These are phyloP conservation scores for Phylloscopus trochiloides DNA, from an alignment of 2,113 vertebrate species.

Conservation along the genomic window DNA sequence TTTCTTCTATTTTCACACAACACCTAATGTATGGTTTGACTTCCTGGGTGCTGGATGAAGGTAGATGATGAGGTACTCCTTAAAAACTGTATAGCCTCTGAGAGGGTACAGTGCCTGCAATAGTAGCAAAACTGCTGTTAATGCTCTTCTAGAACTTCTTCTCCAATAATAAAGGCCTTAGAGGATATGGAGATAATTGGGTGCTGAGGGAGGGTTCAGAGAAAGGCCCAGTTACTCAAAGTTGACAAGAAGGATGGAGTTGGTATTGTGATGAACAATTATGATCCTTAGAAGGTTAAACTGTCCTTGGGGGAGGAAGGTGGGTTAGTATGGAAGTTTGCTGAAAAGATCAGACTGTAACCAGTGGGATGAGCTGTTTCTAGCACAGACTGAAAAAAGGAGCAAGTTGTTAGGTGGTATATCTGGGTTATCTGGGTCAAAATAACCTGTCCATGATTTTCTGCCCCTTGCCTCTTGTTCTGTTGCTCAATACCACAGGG, in stretches of 20 bases:
- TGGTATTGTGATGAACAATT: background rate
- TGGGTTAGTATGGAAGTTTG: background rate
- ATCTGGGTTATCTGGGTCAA: background rate
- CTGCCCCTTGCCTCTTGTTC: background rate
- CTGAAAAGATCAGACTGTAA: background rate
- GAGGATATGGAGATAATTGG: background rate
- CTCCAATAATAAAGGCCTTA: background rate
- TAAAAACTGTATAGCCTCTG: background rate
- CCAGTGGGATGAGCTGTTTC: background rate
- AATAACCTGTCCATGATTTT: background rate
- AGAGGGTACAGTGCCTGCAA: background rate
- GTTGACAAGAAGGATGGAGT: background rate
- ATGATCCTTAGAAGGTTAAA: background rate
- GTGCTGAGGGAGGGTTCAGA: background rate
- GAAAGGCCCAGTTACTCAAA: background rate
- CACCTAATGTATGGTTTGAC: background rate
- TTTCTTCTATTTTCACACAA: background rate
- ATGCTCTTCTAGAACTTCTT: background rate
- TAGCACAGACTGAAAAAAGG: background rate
- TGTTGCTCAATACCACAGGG: background rate
- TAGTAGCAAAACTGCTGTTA: background rate
- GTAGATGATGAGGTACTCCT: background rate
- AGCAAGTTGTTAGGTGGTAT: rapidly evolving
- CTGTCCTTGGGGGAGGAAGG: background rate
- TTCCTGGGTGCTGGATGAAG: background rate